Evolutionary conservation across 1,140 invertebrate genomes (phyloP).

Genomic region (Drosophila triauraria): DNA sequence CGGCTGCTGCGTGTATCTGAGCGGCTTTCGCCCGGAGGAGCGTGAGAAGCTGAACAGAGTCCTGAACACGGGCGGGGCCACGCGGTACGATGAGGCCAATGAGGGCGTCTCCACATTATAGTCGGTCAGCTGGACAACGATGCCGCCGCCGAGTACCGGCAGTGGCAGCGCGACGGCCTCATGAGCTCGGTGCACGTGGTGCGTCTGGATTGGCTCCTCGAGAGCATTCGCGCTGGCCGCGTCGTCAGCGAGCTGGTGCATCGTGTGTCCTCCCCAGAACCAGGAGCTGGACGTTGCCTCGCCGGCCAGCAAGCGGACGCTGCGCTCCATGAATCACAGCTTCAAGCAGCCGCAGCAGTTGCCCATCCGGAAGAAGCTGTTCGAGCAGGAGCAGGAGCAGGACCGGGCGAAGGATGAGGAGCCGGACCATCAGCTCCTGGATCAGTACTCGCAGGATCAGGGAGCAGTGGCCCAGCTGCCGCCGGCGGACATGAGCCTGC

Average conservation of each 20-base stretch:
- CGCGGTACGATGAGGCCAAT: constrained; percentile 90
- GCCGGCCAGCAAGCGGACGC: constrained; percentile 87
- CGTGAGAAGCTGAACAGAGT: constrained; percentile 92
- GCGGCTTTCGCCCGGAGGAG: constrained; percentile 88
- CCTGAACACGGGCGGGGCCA: constrained; percentile 92
- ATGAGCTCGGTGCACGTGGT: constrained; percentile 88
- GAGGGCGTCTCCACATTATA: constrained; percentile 93
- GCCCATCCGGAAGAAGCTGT: constrained; percentile 74
- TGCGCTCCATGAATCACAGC: constrained; percentile 83
- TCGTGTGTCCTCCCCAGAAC: constrained; percentile 71
- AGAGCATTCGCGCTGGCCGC: constrained; percentile 88
- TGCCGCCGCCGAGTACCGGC: constrained; percentile 41
- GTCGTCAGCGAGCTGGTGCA: constrained; percentile 87
- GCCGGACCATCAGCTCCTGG: constrained; percentile 46
- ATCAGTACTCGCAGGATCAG: constrained; percentile 78
- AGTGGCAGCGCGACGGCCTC: constrained; percentile 70
- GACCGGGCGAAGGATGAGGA: constrained; percentile 25
- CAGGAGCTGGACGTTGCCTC: constrained; percentile 85
- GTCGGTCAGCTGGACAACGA: constrained; percentile 87
- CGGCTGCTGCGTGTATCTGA: constrained; percentile 91
- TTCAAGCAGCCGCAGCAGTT: constrained; percentile 72
- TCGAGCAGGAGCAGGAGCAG: constrained; percentile 25
- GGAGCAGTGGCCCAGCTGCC: constrained; percentile 68
- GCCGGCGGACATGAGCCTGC: constrained; percentile 19
- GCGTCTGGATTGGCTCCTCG: constrained; percentile 90